phyloP scores from a whole-genome alignment of 2,113 vertebrate species.

The Pyxicephalus adspersus region DNA sequence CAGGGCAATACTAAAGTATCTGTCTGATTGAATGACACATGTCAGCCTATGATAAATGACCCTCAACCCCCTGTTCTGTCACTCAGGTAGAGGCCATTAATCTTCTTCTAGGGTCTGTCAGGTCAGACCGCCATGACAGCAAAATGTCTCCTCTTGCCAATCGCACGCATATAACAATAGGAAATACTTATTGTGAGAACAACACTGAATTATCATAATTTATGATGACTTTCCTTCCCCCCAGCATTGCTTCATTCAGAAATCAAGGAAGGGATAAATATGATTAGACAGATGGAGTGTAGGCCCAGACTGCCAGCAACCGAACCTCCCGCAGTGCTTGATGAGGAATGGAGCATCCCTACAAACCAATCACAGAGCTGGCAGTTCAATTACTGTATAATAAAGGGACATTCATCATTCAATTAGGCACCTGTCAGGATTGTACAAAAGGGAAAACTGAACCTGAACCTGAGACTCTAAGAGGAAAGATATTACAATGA shows the following conservation, averaged over 20 bases:
- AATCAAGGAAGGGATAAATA: constrained; percentile 73
- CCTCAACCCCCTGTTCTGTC: constrained; percentile 93
- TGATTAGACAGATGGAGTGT: constrained; percentile 94
- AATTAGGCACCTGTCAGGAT: constrained; percentile 98
- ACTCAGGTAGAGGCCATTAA: constrained; percentile 98
- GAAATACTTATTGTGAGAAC: constrained; percentile 75
- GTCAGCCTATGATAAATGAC: constrained; percentile 99
- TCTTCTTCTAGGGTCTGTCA: constrained; percentile 95
- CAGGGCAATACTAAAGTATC: constrained; percentile 62
- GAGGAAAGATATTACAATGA: constrained; percentile 76
- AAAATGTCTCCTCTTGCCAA: constrained; percentile 71
- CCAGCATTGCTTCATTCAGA: constrained; percentile 64
- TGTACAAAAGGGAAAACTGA: constrained; percentile 88
- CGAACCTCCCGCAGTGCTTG: constrained; percentile 75
- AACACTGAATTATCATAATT: constrained; percentile 85
- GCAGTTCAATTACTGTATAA: constrained; percentile 95
- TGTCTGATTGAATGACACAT: constrained; percentile 96
- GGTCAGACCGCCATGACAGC: constrained; percentile 74
- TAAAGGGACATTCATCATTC: constrained; percentile 99
- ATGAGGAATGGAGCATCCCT: constrained; percentile 73
- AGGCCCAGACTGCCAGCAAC: constrained; percentile 80
- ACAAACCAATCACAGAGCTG: constrained; percentile 86
- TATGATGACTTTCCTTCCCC: constrained; percentile 79
- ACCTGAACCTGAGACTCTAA: constrained; percentile 80
- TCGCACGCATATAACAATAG: constrained; percentile 66